Evolutionary conservation across 2,888 invertebrate species (phyloP), one percentile per base, ranked within the genome.

Genomic region (Bhutanitis thaidina): DNA sequence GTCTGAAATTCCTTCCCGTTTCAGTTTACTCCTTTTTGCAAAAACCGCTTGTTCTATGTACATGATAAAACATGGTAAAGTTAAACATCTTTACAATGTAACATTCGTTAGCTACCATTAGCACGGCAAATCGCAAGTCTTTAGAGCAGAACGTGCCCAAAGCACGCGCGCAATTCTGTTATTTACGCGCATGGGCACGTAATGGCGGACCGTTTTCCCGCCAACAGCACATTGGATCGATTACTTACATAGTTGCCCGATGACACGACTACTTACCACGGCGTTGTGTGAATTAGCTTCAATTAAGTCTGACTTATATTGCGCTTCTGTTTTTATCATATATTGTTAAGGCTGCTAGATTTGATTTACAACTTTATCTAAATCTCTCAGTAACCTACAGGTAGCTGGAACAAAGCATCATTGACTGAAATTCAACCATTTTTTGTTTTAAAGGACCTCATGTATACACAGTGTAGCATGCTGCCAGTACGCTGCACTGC

Each of bases 241-340:
- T 49, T 49, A 48, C 48, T 30, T 34, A 64, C 66, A 67, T 64
- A 51, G 61, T 65, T 63, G 60, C 54, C 1, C 43, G 60, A 54
- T 61, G 63, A 60, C 57, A 57, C 53, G 54, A 20, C 16, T 34
- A 44, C 16, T 46, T 43, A 41, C 43, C 38, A 39, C 41, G 25
- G 14, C 20, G 25, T 20, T 49, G 40, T 29, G 25, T 30, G 16
- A n/a, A 25, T 51, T 41, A 14, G 14, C 16, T 20, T 20, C 37
- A 37, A 40, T 44, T 45, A 40, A 25, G 27, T 16, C 32, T 34
- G 34, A 34, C 14, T 1, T 27, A 3, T 7, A 27, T 39, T 34
- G 20, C 20, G 12, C 15, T 38, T 36, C 38, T 38, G 38, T 36
- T 36, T 36, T 12, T 9, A 36, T 14, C 5, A 10, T 9, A 1